phyloP scores from a whole-genome alignment of 2,888 invertebrate species.

The Leptopilina myrica region DNA sequence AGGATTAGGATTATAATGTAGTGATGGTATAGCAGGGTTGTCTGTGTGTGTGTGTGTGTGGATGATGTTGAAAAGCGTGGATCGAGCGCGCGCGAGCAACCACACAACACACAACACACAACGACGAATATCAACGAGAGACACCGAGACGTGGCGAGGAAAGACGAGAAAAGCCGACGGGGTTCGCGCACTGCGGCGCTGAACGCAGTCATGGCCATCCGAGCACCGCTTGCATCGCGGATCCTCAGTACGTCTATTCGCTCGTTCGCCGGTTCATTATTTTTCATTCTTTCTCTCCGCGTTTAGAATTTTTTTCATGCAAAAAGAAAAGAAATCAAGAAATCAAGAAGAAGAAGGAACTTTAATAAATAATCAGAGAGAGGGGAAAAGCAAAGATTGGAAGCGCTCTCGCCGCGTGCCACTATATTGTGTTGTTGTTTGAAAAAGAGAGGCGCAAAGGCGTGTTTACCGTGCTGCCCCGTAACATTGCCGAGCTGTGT shows the following conservation, averaged over 20 bases:
- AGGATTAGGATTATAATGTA: neutral
- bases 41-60: neutral
- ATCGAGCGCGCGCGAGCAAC: neutral
- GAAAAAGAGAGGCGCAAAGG: constrained; percentile 46
- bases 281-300: constrained; percentile 9
- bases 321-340: neutral
- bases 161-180: constrained; percentile 53
- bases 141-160: constrained; percentile 38
- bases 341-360: neutral
- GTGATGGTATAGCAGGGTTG: too few relatives aligned
- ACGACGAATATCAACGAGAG: constrained; percentile 29
- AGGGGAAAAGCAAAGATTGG: neutral
- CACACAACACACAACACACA: neutral
- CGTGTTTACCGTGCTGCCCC: constrained; percentile 52
- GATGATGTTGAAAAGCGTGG: constrained; percentile 22
- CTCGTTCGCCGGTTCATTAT: constrained; percentile 20
- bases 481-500: constrained; percentile 50
- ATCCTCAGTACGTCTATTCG: constrained; percentile 47
- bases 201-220: constrained; percentile 67
- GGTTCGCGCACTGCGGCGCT: constrained; percentile 68
- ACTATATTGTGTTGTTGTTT: constrained; percentile 41
- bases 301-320: constrained; percentile 7
- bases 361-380: too few relatives aligned
- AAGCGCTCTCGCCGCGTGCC: constrained; percentile 25
- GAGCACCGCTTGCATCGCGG: constrained; percentile 70